Base-by-base conservation (phyloP, 2,888 invertebrate genomes). In the Cremastinae sp. region DNA sequence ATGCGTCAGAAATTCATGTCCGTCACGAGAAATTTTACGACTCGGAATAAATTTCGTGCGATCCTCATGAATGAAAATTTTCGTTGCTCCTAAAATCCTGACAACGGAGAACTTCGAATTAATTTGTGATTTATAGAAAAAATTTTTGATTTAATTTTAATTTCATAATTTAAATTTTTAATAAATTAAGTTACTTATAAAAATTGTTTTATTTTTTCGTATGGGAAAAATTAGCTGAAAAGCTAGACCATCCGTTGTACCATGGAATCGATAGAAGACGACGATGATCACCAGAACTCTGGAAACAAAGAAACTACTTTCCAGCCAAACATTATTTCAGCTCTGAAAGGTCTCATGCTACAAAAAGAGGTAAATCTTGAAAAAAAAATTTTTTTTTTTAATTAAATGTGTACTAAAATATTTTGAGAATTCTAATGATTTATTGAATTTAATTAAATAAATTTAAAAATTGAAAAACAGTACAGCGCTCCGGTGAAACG, bases 231-330 rank as follows among this genome's bases (percentile, higher is more conserved):
- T 69, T 59, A 12, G 14, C 28, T 45, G 7, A 9, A 70, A 59
- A 61, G 65, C 64, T 28, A 39, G 10, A 37, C 69, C 72, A 61
- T 91, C 92, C 84, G 93, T 85, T 92, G 92, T 75, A 93, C 93
- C 74, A 90, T 93, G 83, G 94, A 94, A 87, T 93, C 94, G 49
- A 92, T 92, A 41, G 94, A 93, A 77, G 94, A 94, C 69, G 93
- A 92, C 81, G 93, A 92, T 83, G 91, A 91, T 56, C 92, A 92
- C 62, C 92, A 91, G 47, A 91, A 86, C 84, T 90, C 82, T 88
- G 91, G 70, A 91, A 90, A 74, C 83, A 90, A 56, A 84, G 87
- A 78, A 90, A 92, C 83, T 92, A 61, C 56, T 3, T 47, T 58
- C 8, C 64, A 53, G 45, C 20, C 92, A 59, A 92, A 93, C 83